Conservation (phyloP, 2,113 vertebrate species). For the Raja brachyura region DNA sequence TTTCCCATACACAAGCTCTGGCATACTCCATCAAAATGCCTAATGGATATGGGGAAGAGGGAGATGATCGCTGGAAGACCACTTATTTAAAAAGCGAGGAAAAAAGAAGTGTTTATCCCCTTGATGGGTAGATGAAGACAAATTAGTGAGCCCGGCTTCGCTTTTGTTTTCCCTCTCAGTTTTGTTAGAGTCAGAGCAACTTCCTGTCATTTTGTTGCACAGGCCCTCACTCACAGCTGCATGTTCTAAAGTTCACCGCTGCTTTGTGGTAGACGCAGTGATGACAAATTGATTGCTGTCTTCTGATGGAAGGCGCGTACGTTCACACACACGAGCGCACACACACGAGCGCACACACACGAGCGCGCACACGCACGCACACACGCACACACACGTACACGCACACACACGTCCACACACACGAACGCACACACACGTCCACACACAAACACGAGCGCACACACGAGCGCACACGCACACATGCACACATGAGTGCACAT, state of each 20-base stretch:
- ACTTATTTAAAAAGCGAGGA: constrained; percentile 74
- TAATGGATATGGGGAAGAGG: constrained; percentile 75
- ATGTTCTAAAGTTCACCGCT: constrained; percentile 78
- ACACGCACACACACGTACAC: constrained; percentile 54
- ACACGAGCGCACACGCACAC: no score
- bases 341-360: constrained; percentile 41
- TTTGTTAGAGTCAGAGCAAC: constrained; percentile 55
- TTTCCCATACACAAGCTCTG: constrained; percentile 82
- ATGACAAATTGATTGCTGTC: constrained; percentile 89
- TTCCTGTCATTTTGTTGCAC: constrained; percentile 53
- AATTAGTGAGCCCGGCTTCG: constrained; percentile 56
- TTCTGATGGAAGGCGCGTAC: constrained; percentile 72
- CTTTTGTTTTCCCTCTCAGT: constrained; percentile 45
- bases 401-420: no score
- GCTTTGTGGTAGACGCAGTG: constrained; percentile 75
- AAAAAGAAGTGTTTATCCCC: constrained; percentile 64
- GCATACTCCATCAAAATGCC: constrained; percentile 93
- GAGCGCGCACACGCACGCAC: constrained; percentile 35
- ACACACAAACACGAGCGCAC: no score
- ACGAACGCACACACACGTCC: no score
- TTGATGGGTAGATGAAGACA: constrained; percentile 65
- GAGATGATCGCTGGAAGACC: constrained; percentile 66
- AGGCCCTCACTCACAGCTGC: constrained; percentile 71
- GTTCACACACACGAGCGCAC: constrained; percentile 49
- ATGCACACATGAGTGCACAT: no score